A percentile compares a stretch with the other conserved stretches of the same genome.
Evolutionary conservation across 1,140 invertebrate species (phyloP).

Genomic region (Halesus radiatus): DNA sequence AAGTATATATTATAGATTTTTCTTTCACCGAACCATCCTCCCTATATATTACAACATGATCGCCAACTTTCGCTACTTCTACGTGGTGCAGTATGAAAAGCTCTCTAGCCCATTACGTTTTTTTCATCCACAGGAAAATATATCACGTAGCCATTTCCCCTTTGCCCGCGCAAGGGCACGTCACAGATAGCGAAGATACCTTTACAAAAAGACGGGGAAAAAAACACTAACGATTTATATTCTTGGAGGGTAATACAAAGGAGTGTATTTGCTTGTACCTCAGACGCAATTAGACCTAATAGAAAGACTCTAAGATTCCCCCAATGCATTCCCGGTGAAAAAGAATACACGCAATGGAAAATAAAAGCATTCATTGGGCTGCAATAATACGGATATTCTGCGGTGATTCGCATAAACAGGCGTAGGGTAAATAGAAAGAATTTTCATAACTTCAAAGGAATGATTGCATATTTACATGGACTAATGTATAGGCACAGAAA

Average conservation of each 20-base stretch:
- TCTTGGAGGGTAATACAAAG: conserved; percentile 33
- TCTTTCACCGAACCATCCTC: too few relatives aligned
- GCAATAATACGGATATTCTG: conserved; percentile 20
- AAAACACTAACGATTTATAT: conserved; percentile 37
- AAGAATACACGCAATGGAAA: conserved; percentile 23
- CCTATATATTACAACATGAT: not conserved
- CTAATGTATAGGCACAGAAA: too few relatives aligned
- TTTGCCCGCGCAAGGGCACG: not conserved
- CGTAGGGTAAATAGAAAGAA: not conserved
- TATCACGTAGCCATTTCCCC: conserved; percentile 27
- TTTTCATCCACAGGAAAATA: conserved; percentile 12
- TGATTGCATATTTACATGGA: not conserved
- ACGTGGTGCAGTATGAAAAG: conserved; percentile 1
- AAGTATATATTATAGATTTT: too few relatives aligned
- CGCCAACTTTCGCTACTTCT: not conserved
- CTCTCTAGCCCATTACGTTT: conserved; percentile 8
- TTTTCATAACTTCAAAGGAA: not conserved
- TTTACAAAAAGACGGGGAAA: conserved; percentile 29
- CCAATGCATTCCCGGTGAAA: not conserved
- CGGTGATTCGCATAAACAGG: conserved; percentile 27
- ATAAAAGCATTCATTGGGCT: conserved; percentile 15
- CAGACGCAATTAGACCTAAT: conserved; percentile 32
- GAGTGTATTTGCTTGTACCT: conserved; percentile 39
- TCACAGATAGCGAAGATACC: conserved; percentile 15
- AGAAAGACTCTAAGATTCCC: conserved; percentile 11